These are phyloP conservation scores for Norana najaformis DNA, from an alignment of 2,888 invertebrate species.

Conservation along the genomic window DNA sequence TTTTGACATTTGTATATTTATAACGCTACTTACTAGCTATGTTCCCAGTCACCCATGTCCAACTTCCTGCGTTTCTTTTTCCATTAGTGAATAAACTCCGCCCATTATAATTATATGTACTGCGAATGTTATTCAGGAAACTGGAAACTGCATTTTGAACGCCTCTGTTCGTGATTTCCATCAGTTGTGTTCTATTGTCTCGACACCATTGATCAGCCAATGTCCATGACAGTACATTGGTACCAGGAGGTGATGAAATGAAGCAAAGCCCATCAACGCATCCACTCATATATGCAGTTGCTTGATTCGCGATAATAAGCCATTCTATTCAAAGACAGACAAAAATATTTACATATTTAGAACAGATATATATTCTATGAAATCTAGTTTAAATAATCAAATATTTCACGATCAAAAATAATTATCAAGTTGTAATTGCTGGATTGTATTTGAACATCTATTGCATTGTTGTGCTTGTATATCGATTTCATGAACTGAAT, in stretches of 20 bases:
- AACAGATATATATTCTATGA: neutral
- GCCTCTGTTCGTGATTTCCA: neutral
- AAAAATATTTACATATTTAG: neutral
- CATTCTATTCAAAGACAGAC: neutral
- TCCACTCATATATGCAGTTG: neutral
- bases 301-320: neutral
- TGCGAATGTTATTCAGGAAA: neutral
- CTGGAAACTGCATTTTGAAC: neutral
- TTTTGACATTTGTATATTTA: too few species aligned
- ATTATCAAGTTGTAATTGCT: too few species aligned
- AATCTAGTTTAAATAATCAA: too few species aligned
- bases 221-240: neutral
- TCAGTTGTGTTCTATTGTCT: neutral
- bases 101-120: neutral
- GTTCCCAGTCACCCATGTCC: neutral
- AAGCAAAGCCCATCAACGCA: neutral
- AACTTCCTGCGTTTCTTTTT: neutral
- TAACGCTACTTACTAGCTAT: neutral
- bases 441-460: too few species aligned
- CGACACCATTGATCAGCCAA: neutral
- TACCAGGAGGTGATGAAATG: neutral
- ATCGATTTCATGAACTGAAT: too few species aligned
- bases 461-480: too few species aligned
- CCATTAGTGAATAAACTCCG: neutral
- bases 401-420: too few species aligned